Percentiles rank a stretch among this genome's conserved stretches.
These are phyloP conservation scores for Eptesicus fuscus DNA, from an alignment of 2,113 vertebrate genomes.

Conservation along the genomic window DNA sequence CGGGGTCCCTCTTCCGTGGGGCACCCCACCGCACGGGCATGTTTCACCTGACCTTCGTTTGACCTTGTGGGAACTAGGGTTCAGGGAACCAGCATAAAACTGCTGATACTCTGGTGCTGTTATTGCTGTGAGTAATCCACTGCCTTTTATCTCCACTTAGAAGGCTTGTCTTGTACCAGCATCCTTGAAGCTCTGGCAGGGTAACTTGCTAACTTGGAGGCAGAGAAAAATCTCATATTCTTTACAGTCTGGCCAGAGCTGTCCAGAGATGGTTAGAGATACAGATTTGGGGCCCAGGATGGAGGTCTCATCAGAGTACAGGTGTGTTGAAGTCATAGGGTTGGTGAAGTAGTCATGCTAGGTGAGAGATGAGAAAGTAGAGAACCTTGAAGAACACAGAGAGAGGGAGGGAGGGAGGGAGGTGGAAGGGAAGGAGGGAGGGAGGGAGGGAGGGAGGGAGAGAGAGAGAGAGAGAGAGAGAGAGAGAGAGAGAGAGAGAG, in stretches of 20 bases:
- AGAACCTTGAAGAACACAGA: not conserved
- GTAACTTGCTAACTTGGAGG: not conserved
- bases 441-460: too few relatives aligned
- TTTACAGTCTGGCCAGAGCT: not conserved
- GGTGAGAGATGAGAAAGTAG: not conserved
- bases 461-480: not conserved
- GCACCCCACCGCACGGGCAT: fast-evolving
- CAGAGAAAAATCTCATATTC: not conserved
- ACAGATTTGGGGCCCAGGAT: not conserved
- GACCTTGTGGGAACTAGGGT: not conserved
- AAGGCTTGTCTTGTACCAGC: not conserved
- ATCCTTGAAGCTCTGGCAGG: not conserved
- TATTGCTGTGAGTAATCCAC: not conserved
- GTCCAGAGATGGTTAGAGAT: not conserved
- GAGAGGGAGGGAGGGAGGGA: not conserved
- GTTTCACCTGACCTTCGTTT: not conserved
- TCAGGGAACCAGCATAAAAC: not conserved
- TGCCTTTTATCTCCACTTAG: not conserved
- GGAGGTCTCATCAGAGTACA: not conserved
- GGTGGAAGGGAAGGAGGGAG: too few relatives aligned
- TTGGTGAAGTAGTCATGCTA: not conserved
- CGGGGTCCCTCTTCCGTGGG: not conserved
- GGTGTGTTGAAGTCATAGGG: not conserved
- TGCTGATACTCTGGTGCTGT: not conserved
- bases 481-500: not conserved